These are phyloP conservation scores for Scomberomorus guttatus DNA, from an alignment of 2,797 vertebrate genomes.

Conservation along the genomic window DNA sequence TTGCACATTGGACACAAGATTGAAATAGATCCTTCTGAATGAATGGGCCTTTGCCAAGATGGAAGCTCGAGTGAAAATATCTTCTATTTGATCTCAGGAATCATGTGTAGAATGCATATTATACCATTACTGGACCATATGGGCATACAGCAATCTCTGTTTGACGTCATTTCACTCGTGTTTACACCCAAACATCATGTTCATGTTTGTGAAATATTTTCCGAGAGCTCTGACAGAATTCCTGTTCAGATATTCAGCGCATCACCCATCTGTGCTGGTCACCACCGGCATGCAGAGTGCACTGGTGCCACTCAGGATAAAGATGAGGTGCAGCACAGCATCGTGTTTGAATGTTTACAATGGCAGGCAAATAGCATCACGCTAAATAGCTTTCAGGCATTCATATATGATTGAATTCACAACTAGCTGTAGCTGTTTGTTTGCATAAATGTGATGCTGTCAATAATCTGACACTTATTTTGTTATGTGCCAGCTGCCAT, in stretches of 20 bases:
- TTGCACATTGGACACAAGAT: constrained; percentile 65
- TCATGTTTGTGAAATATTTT: constrained; percentile 25
- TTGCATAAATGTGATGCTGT: constrained; percentile 19
- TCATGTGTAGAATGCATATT: constrained; percentile 27
- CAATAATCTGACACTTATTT: constrained; percentile 46
- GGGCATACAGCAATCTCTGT: neutral
- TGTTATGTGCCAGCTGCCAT: constrained; percentile 22
- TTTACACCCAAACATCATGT: constrained; percentile 25
- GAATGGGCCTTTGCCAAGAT: constrained; percentile 43
- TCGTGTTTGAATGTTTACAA: constrained; percentile 37
- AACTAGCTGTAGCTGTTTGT: constrained; percentile 27
- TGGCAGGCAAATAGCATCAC: constrained; percentile 43
- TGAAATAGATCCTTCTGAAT: constrained; percentile 67
- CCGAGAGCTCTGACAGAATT: constrained; percentile 6
- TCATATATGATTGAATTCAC: constrained; percentile 26
- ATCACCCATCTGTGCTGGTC: constrained; percentile 27
- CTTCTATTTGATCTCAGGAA: constrained; percentile 42
- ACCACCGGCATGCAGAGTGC: constrained; percentile 35
- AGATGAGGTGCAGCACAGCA: constrained; percentile 19
- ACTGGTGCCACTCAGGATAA: constrained; percentile 27
- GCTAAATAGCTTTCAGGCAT: constrained; percentile 33
- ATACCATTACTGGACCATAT: constrained; percentile 17
- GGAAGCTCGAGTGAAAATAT: constrained; percentile 46
- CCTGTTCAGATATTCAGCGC: constrained; percentile 39
- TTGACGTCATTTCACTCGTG: constrained; percentile 26